These are phyloP conservation scores for Phallusia fumigata DNA, from an alignment of 23 tunicate genomes.

Conservation along the genomic window DNA sequence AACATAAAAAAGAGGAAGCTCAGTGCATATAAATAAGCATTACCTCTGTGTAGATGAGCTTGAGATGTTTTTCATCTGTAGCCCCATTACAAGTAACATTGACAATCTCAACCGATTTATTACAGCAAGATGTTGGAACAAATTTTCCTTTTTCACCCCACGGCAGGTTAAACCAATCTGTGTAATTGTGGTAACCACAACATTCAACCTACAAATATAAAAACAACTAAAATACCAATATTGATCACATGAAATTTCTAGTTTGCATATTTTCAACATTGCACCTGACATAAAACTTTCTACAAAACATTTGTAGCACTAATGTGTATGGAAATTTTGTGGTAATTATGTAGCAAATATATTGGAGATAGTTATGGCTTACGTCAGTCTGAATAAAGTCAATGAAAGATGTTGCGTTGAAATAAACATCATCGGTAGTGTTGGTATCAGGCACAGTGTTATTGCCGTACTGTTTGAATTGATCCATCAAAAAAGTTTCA, in stretches of 20 bases:
- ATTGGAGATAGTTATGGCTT: not conserved
- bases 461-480: slow-evolving; percentile 40
- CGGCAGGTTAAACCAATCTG: slow-evolving; percentile 54
- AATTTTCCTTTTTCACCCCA: slow-evolving; percentile 9
- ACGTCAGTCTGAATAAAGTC: slow-evolving; percentile 44
- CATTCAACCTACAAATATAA: slow-evolving; percentile 42
- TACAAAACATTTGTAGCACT: no score
- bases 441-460: slow-evolving; percentile 11
- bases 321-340: no score
- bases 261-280: no score
- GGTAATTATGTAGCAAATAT: no score
- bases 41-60: slow-evolving; percentile 41
- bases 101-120: not conserved
- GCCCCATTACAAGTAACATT: slow-evolving; percentile 63
- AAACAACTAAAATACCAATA: no score
- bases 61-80: not conserved
- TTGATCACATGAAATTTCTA: no score
- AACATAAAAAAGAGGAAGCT: no score
- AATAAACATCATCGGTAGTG: not conserved
- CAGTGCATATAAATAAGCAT: no score
- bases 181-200: slow-evolving; percentile 74
- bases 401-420: slow-evolving; percentile 54
- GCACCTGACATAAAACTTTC: no score
- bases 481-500: slow-evolving; percentile 23
- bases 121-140: slow-evolving; percentile 78